These are phyloP conservation scores for Arothron firmamentum DNA, from an alignment of 2,113 vertebrate genomes.

Conservation along the genomic window DNA sequence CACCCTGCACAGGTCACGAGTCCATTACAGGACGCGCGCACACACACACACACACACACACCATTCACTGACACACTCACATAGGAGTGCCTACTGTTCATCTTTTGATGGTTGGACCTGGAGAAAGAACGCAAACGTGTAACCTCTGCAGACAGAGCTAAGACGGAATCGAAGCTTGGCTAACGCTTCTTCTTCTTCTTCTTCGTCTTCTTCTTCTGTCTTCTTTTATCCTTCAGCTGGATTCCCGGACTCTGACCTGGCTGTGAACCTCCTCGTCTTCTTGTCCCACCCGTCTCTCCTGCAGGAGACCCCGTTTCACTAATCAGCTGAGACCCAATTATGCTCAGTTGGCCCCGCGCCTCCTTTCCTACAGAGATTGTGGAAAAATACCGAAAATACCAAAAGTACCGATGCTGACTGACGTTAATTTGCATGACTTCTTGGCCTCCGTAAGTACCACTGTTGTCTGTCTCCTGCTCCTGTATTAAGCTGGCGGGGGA, in stretches of 20 bases:
- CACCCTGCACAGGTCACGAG: too few relatives aligned
- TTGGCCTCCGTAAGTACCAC: slow-evolving; percentile 73
- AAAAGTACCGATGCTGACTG: slow-evolving; percentile 74
- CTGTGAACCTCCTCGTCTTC: slow-evolving; percentile 42
- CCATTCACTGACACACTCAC: too few relatives aligned
- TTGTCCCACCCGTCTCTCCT: slow-evolving; percentile 5
- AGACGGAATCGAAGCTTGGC: neutral
- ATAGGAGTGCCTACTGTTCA: too few relatives aligned
- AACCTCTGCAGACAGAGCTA: slow-evolving; percentile 16
- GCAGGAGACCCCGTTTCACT: slow-evolving; percentile 48
- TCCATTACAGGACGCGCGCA: too few relatives aligned
- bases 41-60: too few relatives aligned
- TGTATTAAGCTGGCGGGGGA: slow-evolving; percentile 33
- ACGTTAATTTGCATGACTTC: slow-evolving; percentile 81
- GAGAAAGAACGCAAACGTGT: slow-evolving; percentile 25
- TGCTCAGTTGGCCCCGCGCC: slow-evolving; percentile 60
- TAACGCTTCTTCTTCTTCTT: slow-evolving; percentile 25
- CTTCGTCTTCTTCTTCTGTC: slow-evolving; percentile 33
- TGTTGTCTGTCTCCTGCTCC: slow-evolving; percentile 66
- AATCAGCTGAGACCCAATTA: slow-evolving; percentile 74
- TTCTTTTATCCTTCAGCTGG: slow-evolving; percentile 36
- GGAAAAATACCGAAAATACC: too few relatives aligned
- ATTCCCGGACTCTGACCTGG: slow-evolving; percentile 36
- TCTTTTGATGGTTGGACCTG: too few relatives aligned
- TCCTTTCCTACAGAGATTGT: slow-evolving; percentile 62